Evolutionary conservation across 2,113 vertebrate genomes (phyloP).

Genomic region (Microcebus lehilahytsara): DNA sequence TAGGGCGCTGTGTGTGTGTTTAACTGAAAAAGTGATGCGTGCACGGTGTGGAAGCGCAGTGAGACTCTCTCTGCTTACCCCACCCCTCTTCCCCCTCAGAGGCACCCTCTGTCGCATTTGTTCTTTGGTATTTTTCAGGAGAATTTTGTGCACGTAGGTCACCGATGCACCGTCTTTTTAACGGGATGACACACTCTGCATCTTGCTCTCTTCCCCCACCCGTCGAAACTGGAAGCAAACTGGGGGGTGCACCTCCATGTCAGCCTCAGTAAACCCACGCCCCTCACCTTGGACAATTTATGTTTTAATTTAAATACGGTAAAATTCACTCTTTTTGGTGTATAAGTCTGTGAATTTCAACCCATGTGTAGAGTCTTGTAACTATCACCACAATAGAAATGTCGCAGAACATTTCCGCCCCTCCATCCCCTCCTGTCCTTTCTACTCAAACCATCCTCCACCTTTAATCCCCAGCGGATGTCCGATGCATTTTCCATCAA

Average conservation of each 20-base stretch:
- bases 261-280: background rate
- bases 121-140: too few relatives aligned
- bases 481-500: background rate
- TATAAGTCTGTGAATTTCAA: background rate
- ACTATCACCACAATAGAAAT: background rate
- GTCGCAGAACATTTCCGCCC: background rate
- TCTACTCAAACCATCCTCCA: background rate
- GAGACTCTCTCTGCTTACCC: too few relatives aligned
- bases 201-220: background rate
- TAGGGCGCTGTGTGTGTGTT: too few relatives aligned
- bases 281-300: background rate
- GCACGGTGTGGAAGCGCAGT: too few relatives aligned
- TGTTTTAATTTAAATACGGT: background rate
- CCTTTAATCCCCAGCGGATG: background rate
- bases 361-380: background rate
- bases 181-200: background rate
- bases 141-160: background rate
- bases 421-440: background rate
- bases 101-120: background rate
- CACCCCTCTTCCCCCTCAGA: background rate
- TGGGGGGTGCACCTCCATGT: too few relatives aligned
- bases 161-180: too few relatives aligned
- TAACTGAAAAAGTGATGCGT: too few relatives aligned
- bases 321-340: background rate
- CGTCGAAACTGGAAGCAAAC: background rate